Evolutionary conservation across 2,888 invertebrate genomes (phyloP).

Genomic region (Vannuccia rotundouncinata): DNA sequence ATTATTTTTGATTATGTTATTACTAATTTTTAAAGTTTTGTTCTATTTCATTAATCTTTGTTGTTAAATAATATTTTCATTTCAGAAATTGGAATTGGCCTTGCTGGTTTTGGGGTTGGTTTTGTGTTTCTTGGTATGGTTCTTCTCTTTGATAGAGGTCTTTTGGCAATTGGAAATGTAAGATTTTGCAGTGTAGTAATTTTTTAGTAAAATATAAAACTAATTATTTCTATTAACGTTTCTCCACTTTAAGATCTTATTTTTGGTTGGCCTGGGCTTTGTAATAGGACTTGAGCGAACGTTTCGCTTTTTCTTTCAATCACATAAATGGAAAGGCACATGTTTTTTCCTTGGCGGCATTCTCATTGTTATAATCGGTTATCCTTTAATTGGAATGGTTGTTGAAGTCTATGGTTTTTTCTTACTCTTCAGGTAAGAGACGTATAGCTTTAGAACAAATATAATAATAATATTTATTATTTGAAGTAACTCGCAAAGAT

Average conservation of each 20-base stretch:
- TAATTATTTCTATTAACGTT: slow-evolving; percentile 8
- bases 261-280: slow-evolving; percentile 85
- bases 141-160: slow-evolving; percentile 87
- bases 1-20: too few relatives aligned
- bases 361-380: slow-evolving; percentile 80
- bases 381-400: slow-evolving; percentile 91
- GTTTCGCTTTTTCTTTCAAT: slow-evolving; percentile 92
- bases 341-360: slow-evolving; percentile 86
- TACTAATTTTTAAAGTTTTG: too few relatives aligned
- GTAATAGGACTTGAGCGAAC: slow-evolving; percentile 92
- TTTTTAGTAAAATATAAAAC: neutral
- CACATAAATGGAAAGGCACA: slow-evolving; percentile 84
- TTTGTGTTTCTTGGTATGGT: slow-evolving; percentile 88
- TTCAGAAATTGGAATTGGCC: slow-evolving; percentile 82
- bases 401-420: slow-evolving; percentile 93
- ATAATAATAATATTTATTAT: too few relatives aligned
- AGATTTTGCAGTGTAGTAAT: slow-evolving; percentile 58
- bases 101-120: slow-evolving; percentile 83
- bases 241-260: slow-evolving; percentile 72
- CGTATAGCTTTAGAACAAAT: too few relatives aligned
- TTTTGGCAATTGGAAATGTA: slow-evolving; percentile 98
- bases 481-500: too few relatives aligned
- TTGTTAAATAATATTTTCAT: slow-evolving; percentile 37
- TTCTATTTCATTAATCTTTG: too few relatives aligned
- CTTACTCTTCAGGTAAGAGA: slow-evolving; percentile 61